Evolutionary conservation across 2,888 invertebrate genomes (phyloP).

Genomic region (Lithophane ornitopus): DNA sequence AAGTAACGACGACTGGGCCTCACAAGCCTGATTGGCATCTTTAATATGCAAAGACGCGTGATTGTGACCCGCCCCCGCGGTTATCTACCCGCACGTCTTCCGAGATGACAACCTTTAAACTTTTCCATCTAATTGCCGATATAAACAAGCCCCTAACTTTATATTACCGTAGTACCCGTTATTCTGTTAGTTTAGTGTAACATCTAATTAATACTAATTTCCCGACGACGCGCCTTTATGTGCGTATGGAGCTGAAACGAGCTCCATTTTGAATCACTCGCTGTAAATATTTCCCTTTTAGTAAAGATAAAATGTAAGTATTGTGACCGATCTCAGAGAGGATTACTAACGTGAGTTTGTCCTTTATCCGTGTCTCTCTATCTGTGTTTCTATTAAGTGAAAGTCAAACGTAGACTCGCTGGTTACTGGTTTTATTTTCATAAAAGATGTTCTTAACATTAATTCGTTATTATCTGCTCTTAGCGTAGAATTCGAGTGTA

Average conservation of each 20-base stretch:
- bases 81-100: conserved; percentile 3
- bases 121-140: conserved; percentile 59
- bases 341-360: conserved; percentile 55
- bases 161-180: conserved; percentile 32
- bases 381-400: conserved; percentile 44
- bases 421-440: conserved; percentile 33
- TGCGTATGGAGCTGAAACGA: conserved; percentile 35
- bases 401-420: conserved; percentile 64
- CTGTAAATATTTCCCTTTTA: conserved; percentile 49
- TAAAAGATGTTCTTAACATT: conserved; percentile 38
- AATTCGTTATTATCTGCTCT: conserved; percentile 40
- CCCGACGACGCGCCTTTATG: conserved; percentile 34
- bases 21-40: conserved; percentile 78
- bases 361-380: conserved; percentile 58
- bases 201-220: conserved; percentile 65
- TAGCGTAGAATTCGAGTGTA: conserved; percentile 33
- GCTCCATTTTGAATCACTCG: conserved; percentile 60
- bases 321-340: conserved; percentile 49
- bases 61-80: conserved; percentile 24
- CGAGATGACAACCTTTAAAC: conserved; percentile 42
- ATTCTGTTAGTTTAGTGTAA: conserved; percentile 59
- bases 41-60: conserved; percentile 79
- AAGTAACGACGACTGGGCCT: conserved; percentile 76
- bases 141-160: conserved; percentile 63
- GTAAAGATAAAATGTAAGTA: conserved; percentile 62